Evolutionary conservation across 2,888 invertebrate species (phyloP).

Genomic region (Aphodius granarius): DNA sequence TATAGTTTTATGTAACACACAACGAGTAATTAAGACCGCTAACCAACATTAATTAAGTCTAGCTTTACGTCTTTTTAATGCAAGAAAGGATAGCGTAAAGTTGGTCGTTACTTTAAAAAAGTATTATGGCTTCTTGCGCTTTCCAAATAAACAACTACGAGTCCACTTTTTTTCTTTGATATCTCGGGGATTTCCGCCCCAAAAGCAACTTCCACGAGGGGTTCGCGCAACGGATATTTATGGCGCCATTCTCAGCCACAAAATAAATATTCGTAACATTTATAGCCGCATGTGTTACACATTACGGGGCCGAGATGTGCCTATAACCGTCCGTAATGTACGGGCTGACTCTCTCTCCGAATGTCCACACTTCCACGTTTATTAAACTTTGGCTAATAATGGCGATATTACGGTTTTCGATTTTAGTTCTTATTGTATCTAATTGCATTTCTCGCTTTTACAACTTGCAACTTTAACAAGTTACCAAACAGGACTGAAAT

Average conservation of each 20-base stretch:
- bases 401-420: conserved; percentile 1
- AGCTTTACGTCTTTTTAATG: neutral
- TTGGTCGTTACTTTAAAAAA: neutral
- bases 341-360: neutral
- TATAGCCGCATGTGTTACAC: conserved; percentile 13
- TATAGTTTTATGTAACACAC: neutral
- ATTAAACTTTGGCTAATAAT: conserved; percentile 12
- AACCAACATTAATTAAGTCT: neutral
- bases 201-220: neutral
- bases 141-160: neutral
- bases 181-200: neutral
- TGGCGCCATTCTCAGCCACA: conserved; percentile 6
- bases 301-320: conserved; percentile 8
- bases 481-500: too few species aligned
- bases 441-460: neutral
- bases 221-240: neutral
- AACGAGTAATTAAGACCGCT: neutral
- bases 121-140: neutral
- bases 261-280: conserved; percentile 14
- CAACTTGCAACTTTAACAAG: too few species aligned
- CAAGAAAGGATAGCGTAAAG: neutral
- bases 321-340: conserved; percentile 9
- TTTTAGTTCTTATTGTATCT: neutral
- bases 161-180: neutral
- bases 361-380: conserved; percentile 2